phyloP scores from a whole-genome alignment of 1,140 invertebrate genomes.

The Parasteatoda tepidariorum region DNA sequence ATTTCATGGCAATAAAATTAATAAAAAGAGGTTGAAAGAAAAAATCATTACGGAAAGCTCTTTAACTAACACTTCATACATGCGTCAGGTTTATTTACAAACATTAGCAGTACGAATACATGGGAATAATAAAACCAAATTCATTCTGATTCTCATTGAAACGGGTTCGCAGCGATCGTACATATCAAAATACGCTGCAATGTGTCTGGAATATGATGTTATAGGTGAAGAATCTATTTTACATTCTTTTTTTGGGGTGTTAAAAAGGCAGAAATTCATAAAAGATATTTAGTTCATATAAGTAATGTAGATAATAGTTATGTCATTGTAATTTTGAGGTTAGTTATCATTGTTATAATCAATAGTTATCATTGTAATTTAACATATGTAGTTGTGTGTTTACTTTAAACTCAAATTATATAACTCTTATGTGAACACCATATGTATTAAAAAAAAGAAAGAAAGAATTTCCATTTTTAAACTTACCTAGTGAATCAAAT shows the following conservation, averaged over 20 bases:
- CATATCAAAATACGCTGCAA: not conserved
- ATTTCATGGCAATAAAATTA: not conserved
- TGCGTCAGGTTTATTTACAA: not conserved
- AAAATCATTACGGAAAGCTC: not conserved
- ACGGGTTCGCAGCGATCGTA: not conserved
- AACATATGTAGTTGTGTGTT: too few relatives aligned
- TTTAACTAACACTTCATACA: not conserved
- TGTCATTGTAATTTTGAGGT: conserved; percentile 3
- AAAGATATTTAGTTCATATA: not conserved
- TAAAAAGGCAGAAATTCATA: not conserved
- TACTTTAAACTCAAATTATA: too few relatives aligned
- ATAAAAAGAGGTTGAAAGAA: not conserved
- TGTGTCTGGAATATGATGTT: not conserved
- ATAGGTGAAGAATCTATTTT: not conserved
- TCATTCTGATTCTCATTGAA: not conserved
- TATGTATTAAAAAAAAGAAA: too few relatives aligned
- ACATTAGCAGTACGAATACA: not conserved
- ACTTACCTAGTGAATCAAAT: conserved; percentile 43
- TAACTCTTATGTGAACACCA: too few relatives aligned
- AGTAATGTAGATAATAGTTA: not conserved
- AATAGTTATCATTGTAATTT: too few relatives aligned
- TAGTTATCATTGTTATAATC: too few relatives aligned
- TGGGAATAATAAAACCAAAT: not conserved
- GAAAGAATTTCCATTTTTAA: too few relatives aligned
- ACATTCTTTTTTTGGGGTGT: conserved; percentile 3